Evolutionary conservation across 2,113 vertebrate genomes (phyloP).

Genomic region (Malurus elegans): DNA sequence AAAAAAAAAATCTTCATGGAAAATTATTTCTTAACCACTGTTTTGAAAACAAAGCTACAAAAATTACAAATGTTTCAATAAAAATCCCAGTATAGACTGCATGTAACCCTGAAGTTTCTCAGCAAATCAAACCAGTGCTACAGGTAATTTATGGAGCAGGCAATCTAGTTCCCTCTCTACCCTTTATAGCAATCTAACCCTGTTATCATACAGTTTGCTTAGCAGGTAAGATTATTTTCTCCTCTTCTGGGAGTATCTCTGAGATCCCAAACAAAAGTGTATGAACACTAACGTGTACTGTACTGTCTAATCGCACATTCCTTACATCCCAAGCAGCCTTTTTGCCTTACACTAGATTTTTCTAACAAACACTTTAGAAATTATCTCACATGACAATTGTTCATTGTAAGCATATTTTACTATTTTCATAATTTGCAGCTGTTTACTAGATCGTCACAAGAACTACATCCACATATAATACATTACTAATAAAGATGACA

Average conservation of each 20-base stretch:
- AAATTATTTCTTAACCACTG: not conserved
- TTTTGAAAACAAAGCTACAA: not conserved
- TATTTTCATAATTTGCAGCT: not conserved
- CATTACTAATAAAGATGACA: not conserved
- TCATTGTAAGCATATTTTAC: not conserved
- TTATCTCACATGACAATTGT: not conserved
- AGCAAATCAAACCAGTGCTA: not conserved
- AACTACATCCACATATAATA: not conserved
- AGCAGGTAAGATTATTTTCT: not conserved
- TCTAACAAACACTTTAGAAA: not conserved
- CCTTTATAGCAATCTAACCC: not conserved
- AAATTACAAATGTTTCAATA: not conserved
- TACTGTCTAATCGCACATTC: not conserved
- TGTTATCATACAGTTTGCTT: not conserved
- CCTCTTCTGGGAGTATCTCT: not conserved
- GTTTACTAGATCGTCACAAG: not conserved
- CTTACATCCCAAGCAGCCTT: not conserved
- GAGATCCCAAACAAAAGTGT: not conserved
- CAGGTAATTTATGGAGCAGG: not conserved
- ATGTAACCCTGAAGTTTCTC: not conserved
- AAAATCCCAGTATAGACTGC: not conserved
- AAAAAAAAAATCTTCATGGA: not conserved
- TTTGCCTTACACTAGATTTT: not conserved
- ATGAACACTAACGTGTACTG: accelerated
- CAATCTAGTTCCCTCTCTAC: not conserved